A percentile compares a stretch with the other conserved stretches of the same genome.
Evolutionary conservation across 1,140 invertebrate genomes (phyloP).

Genomic region (Hyposmocoma kahamanoa): DNA sequence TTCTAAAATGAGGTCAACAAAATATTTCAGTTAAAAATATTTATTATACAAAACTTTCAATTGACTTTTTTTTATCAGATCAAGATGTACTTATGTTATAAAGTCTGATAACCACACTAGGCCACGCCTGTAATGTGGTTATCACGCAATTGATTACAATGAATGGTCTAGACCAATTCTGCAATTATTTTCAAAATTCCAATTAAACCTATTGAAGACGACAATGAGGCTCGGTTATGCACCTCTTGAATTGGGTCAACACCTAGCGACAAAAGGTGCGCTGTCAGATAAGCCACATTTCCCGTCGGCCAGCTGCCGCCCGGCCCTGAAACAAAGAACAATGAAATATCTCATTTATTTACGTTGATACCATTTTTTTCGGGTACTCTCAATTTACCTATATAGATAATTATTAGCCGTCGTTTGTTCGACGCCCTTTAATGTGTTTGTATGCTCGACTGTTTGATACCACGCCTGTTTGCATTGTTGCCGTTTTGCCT

Average conservation of each 20-base stretch:
- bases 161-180: not conserved
- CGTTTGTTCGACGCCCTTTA: conserved; percentile 57
- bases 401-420: conserved; percentile 63
- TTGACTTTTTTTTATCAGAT: too few species aligned
- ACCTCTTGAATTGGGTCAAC: conserved; percentile 64
- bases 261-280: conserved; percentile 65
- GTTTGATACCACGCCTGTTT: conserved; percentile 66
- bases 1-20: too few species aligned
- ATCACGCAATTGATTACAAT: too few species aligned
- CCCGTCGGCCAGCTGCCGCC: conserved; percentile 54
- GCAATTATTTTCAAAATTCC: not conserved
- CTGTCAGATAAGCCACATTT: conserved; percentile 63
- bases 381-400: conserved; percentile 35
- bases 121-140: too few species aligned
- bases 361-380: conserved; percentile 34
- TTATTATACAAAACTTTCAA: too few species aligned
- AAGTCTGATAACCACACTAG: too few species aligned
- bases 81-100: too few species aligned
- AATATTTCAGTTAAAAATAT: too few species aligned
- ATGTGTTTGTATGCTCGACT: conserved; percentile 67
- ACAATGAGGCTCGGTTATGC: conserved; percentile 49
- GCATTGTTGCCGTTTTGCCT: conserved; percentile 65
- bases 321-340: conserved; percentile 57
- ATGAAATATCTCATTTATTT: conserved; percentile 63
- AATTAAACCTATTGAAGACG: conserved; percentile 26